phyloP scores from a whole-genome alignment of 2,113 vertebrate species.

The Odocoileus virginianus region DNA sequence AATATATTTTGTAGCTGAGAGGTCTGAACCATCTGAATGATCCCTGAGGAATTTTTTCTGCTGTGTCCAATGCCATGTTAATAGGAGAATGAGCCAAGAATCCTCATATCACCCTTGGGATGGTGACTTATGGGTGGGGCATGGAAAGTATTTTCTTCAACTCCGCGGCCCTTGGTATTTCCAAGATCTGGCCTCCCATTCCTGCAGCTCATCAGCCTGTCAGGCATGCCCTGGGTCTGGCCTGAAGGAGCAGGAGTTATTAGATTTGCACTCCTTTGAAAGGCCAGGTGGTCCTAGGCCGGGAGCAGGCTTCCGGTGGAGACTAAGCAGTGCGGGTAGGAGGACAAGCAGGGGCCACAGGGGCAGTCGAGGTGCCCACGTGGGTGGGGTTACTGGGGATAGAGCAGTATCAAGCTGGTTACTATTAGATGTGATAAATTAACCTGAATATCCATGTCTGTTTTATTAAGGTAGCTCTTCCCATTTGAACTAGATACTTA shows the following conservation, averaged over 20 bases:
- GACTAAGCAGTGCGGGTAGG: no score
- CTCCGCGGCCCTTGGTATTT: not conserved
- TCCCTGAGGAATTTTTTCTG: not conserved
- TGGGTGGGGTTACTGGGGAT: not conserved
- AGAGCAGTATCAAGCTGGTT: not conserved
- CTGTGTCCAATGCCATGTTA: not conserved
- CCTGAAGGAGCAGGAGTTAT: not conserved
- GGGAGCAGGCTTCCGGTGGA: not conserved
- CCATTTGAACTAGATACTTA: not conserved
- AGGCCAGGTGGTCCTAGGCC: not conserved
- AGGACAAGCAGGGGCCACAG: not conserved
- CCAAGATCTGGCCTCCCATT: not conserved
- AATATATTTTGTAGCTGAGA: not conserved
- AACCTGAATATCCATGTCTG: not conserved
- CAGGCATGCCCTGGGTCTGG: not conserved
- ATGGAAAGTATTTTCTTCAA: not conserved
- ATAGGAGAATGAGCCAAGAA: not conserved
- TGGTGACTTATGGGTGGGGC: not conserved
- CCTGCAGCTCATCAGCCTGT: not conserved
- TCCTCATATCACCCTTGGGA: not conserved
- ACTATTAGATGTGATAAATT: not conserved
- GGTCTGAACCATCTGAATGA: not conserved
- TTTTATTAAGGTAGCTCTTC: not conserved
- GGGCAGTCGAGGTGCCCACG: rapidly evolving
- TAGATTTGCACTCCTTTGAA: not conserved